A percentile compares a stretch with the other conserved stretches of the same genome.
phyloP scores from a whole-genome alignment of 2,797 vertebrate genomes.

The Podarcis siculus region DNA sequence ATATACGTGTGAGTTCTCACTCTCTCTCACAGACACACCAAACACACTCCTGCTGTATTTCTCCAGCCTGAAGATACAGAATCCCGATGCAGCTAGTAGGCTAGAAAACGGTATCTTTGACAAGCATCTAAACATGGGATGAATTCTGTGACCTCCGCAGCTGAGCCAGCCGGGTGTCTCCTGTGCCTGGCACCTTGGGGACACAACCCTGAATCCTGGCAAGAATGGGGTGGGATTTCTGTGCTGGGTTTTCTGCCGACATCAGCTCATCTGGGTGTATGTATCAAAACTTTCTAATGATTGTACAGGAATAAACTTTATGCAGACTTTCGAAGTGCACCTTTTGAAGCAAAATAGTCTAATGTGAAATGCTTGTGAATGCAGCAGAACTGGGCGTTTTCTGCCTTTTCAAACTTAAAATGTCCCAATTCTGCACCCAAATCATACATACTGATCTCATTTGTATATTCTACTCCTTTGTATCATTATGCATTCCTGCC shows the following conservation, averaged over 20 bases:
- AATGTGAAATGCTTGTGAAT: too few species aligned
- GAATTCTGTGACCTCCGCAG: not conserved
- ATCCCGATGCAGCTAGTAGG: not conserved
- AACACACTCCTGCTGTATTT: not conserved
- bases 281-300: not conserved
- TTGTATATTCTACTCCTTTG: not conserved
- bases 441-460: too few species aligned
- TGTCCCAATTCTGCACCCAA: not conserved
- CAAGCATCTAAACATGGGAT: rapidly evolving
- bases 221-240: not conserved
- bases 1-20: too few species aligned
- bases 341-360: not conserved
- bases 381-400: not conserved
- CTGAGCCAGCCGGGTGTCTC: too few species aligned
- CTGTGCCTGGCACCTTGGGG: too few species aligned
- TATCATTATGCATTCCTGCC: not conserved
- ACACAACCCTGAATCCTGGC: too few species aligned
- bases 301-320: constrained; percentile 34
- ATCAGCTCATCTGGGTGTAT: not conserved
- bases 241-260: not conserved
- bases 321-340: not conserved
- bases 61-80: not conserved
- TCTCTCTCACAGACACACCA: too few species aligned
- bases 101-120: not conserved
- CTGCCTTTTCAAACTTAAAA: not conserved